Conservation (phyloP, 2,888 invertebrate genomes). For the Dexiosoma caninum region DNA sequence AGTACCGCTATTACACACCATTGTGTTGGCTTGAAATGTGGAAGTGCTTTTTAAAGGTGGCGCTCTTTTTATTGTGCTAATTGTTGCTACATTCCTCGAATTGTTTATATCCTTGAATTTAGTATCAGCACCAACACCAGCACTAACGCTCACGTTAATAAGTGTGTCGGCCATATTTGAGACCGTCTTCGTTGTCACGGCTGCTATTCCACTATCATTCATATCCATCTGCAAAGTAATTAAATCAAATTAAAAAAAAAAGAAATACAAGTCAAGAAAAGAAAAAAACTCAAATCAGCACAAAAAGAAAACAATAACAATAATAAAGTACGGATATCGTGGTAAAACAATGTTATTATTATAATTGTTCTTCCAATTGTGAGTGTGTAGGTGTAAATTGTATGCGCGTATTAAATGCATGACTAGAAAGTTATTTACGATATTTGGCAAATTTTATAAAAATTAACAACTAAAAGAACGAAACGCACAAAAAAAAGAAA, state of each 20-base stretch:
- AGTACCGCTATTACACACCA: constrained; percentile 69
- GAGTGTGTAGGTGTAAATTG: too few species aligned
- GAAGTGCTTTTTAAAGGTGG: constrained; percentile 75
- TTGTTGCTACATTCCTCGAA: constrained; percentile 33
- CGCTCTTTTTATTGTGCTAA: constrained; percentile 72
- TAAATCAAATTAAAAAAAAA: constrained; percentile 42
- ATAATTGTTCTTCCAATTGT: too few species aligned
- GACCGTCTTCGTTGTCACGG: constrained; percentile 62
- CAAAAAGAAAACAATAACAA: not conserved
- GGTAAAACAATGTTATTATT: not conserved
- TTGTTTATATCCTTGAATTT: constrained; percentile 36
- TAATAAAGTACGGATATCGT: not conserved
- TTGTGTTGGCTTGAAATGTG: constrained; percentile 55
- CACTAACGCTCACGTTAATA: not conserved
- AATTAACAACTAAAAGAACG: too few species aligned
- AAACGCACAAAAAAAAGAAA: too few species aligned
- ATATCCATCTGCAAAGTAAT: constrained; percentile 67
- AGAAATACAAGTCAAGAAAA: not conserved
- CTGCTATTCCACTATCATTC: constrained; percentile 53
- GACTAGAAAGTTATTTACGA: too few species aligned
- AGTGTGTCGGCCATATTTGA: constrained; percentile 42
- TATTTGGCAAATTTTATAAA: too few species aligned
- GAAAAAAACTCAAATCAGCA: not conserved
- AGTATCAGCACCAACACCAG: not conserved
- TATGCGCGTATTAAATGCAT: too few species aligned